phyloP scores from a whole-genome alignment of 2,888 invertebrate species.

The Dicyrtoma fusca region DNA sequence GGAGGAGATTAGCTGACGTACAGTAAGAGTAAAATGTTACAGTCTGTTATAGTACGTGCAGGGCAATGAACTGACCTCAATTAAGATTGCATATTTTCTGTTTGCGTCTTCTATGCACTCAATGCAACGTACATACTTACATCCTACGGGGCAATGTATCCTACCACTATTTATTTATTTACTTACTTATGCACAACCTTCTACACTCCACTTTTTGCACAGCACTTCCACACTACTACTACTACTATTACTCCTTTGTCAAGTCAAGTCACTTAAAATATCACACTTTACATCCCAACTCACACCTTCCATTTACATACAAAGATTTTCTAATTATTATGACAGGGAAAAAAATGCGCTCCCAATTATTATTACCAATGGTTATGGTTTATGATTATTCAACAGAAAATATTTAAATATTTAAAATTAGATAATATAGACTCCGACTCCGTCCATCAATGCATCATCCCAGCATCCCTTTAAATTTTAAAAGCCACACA shows the following conservation, averaged over 20 bases:
- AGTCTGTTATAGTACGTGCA: conserved; percentile 16
- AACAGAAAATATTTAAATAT: too few species aligned
- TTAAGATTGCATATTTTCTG: conserved; percentile 31
- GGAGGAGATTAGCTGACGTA: neutral
- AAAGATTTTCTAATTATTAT: neutral
- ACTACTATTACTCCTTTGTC: too few species aligned
- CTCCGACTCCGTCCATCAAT: too few species aligned
- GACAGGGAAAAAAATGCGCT: too few species aligned
- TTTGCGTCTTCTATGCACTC: neutral
- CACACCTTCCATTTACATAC: neutral
- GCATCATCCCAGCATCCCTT: too few species aligned
- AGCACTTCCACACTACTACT: too few species aligned
- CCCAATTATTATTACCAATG: too few species aligned
- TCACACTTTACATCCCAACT: neutral
- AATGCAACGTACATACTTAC: neutral
- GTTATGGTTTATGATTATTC: too few species aligned
- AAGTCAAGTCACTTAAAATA: neutral
- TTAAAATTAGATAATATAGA: too few species aligned
- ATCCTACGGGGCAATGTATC: conserved; percentile 13
- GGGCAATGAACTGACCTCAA: conserved; percentile 40
- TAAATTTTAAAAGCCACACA: too few species aligned
- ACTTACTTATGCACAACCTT: neutral
- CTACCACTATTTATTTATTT: neutral
- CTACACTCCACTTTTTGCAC: too few species aligned
- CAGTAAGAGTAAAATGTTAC: conserved; percentile 30